Evolutionary conservation across 1,140 invertebrate species (phyloP).

Genomic region (Drosophila lowei): DNA sequence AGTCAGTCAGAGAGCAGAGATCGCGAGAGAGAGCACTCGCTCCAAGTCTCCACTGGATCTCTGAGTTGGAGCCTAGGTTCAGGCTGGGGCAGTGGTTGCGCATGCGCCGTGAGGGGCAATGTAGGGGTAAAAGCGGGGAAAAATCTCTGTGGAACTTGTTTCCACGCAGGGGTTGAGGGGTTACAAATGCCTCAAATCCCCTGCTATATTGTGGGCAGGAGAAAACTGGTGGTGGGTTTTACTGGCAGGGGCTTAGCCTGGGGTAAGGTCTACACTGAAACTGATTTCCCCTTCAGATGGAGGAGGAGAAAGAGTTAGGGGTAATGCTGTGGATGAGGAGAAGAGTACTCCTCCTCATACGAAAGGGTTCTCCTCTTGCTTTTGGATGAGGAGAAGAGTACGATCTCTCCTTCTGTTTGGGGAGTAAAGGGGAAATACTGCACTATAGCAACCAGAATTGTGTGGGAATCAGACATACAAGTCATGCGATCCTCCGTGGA

Average conservation of each 20-base stretch:
- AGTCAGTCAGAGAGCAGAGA: constrained; percentile 5
- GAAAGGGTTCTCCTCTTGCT: no score
- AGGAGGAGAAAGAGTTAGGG: background rate
- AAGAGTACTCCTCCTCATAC: no score
- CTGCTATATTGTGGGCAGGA: background rate
- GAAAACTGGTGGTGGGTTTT: constrained; percentile 37
- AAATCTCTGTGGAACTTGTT: constrained; percentile 30
- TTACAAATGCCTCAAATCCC: background rate
- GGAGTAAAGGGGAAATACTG: no score
- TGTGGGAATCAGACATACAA: background rate
- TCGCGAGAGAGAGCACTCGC: background rate
- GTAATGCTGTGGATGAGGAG: no score
- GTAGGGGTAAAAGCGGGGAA: constrained; percentile 48
- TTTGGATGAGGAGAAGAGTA: no score
- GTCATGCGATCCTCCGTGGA: no score
- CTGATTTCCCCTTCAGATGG: background rate
- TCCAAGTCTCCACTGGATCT: constrained; percentile 54
- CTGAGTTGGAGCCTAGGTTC: constrained; percentile 1
- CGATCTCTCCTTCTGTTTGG: no score
- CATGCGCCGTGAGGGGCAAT: constrained; percentile 49
- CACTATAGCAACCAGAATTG: no score
- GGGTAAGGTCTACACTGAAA: constrained; percentile 19
- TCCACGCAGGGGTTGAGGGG: constrained; percentile 44
- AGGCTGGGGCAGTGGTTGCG: constrained; percentile 33
- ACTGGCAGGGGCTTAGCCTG: background rate